Conservation (phyloP, 1,140 invertebrate genomes). For the Berghia stephanieae region DNA sequence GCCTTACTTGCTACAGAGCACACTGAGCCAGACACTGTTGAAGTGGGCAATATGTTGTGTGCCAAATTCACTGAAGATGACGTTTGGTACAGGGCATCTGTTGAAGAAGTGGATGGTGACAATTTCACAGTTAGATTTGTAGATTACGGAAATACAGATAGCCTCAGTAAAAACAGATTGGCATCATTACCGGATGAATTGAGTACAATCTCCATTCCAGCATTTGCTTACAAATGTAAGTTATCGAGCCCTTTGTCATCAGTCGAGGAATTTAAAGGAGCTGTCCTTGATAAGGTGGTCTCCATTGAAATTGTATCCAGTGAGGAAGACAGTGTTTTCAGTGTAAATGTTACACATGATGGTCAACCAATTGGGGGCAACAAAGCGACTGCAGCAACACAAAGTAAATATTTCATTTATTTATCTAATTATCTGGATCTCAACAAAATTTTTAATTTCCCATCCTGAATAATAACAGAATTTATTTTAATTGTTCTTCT, state of each 20-base stretch:
- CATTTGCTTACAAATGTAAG: constrained; percentile 50
- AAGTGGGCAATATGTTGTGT: constrained; percentile 73
- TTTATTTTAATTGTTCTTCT: too few species aligned
- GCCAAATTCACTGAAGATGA: constrained; percentile 79
- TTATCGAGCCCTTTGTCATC: constrained; percentile 32
- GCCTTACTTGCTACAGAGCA: constrained; percentile 22
- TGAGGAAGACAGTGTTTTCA: constrained; percentile 25
- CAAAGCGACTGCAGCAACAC: too few species aligned
- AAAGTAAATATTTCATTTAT: too few species aligned
- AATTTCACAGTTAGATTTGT: constrained; percentile 71
- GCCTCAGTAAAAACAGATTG: constrained; percentile 32
- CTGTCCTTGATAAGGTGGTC: constrained; percentile 46
- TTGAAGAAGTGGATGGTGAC: constrained; percentile 74
- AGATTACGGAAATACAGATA: constrained; percentile 69
- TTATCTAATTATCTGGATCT: too few species aligned
- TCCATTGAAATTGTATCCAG: constrained; percentile 43
- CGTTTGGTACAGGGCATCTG: constrained; percentile 81
- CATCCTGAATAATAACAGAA: too few species aligned
- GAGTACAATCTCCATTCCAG: constrained; percentile 32
- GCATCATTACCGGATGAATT: constrained; percentile 35
- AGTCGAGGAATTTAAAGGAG: constrained; percentile 40
- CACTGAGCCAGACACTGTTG: background rate
- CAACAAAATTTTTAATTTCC: too few species aligned
- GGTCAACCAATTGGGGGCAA: too few species aligned
- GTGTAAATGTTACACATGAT: background rate